A percentile compares a stretch with the other conserved stretches of the same genome.
These are phyloP conservation scores for Acleris literana DNA, from an alignment of 2,888 invertebrate species.

Conservation along the genomic window DNA sequence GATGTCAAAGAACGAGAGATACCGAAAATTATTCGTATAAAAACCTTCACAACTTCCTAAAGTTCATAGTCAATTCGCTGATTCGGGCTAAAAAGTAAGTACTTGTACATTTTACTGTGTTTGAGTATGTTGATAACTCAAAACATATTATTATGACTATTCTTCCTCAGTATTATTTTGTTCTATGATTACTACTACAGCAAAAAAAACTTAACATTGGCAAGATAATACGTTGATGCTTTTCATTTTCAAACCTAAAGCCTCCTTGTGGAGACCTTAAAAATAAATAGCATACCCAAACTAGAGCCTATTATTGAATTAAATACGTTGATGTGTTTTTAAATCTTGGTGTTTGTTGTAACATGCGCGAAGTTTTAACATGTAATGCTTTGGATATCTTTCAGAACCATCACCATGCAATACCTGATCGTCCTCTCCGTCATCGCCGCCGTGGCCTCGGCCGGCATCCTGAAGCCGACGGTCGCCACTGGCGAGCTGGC, in stretches of 20 bases:
- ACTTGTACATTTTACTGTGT: background rate
- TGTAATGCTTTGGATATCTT: slow-evolving; percentile 1
- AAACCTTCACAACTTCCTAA: slow-evolving; percentile 34
- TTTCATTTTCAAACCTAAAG: too few species aligned
- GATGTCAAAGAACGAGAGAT: slow-evolving; percentile 32
- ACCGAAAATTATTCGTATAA: slow-evolving; percentile 45
- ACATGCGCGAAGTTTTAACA: background rate
- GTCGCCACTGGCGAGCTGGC: slow-evolving; percentile 41
- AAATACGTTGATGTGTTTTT: too few species aligned
- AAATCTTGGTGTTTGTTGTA: too few species aligned
- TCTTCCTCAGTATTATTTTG: too few species aligned
- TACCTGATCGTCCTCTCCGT: slow-evolving; percentile 61
- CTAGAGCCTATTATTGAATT: too few species aligned
- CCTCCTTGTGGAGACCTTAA: too few species aligned
- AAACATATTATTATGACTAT: background rate
- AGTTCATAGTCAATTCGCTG: slow-evolving; percentile 46
- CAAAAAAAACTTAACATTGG: too few species aligned
- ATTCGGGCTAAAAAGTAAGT: slow-evolving; percentile 47
- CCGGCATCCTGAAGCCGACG: slow-evolving; percentile 46
- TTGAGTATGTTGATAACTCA: background rate
- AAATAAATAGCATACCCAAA: too few species aligned
- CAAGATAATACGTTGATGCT: too few species aligned
- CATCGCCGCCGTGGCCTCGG: slow-evolving; percentile 62
- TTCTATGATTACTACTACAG: too few species aligned
- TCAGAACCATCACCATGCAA: slow-evolving; percentile 64